Evolutionary conservation across 2,888 invertebrate genomes (phyloP).

Genomic region (Aquatica leii): DNA sequence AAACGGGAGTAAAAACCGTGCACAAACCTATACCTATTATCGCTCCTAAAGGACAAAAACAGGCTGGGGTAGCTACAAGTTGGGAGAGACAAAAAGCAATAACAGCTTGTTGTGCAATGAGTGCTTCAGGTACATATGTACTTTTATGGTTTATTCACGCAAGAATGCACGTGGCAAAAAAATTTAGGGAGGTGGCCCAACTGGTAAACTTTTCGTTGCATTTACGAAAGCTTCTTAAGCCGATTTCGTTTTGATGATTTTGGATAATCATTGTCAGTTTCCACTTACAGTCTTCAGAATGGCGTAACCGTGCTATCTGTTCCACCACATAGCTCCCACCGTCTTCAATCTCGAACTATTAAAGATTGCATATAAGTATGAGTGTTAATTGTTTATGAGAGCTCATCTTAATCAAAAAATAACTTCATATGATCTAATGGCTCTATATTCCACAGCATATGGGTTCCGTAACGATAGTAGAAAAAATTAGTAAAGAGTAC

Average conservation of each 20-base stretch:
- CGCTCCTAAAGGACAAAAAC: neutral
- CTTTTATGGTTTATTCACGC: neutral
- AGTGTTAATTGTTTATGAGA: neutral
- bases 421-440: neutral
- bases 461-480: neutral
- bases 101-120: slow-evolving; percentile 11
- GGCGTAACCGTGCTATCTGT: neutral
- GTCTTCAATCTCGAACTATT: neutral
- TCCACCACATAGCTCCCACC: neutral
- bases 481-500: too few relatives aligned
- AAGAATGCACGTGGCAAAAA: neutral
- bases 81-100: neutral
- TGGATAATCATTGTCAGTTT: neutral
- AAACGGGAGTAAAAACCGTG: neutral
- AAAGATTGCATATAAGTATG: neutral
- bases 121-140: slow-evolving; percentile 1
- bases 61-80: neutral
- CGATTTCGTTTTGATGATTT: neutral
- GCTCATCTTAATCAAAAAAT: neutral
- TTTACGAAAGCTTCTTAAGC: neutral
- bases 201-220: neutral
- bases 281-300: neutral
- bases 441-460: neutral
- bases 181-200: neutral
- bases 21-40: neutral